A percentile compares a stretch with the other conserved stretches of the same genome.
phyloP scores from a whole-genome alignment of 2,113 vertebrate genomes.

The Catagonus wagneri region DNA sequence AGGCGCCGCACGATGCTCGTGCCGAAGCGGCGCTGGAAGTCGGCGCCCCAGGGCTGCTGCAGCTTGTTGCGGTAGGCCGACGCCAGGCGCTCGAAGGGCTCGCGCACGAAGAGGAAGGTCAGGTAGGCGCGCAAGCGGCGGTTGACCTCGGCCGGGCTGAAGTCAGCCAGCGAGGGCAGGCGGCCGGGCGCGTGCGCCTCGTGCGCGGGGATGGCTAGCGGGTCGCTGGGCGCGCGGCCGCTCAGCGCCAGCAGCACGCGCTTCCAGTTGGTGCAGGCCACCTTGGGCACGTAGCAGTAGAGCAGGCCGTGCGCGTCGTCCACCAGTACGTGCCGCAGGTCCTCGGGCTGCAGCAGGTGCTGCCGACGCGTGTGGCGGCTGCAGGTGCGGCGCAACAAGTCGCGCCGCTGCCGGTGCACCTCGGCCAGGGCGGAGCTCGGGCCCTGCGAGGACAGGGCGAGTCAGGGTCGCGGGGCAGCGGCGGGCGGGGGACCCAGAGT shows the following conservation, averaged over 20 bases:
- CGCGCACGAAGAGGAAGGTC: slow-evolving; percentile 96
- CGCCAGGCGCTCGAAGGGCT: slow-evolving; percentile 96
- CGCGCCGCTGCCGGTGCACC: slow-evolving; percentile 90
- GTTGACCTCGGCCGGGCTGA: slow-evolving; percentile 92
- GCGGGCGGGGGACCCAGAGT: background rate
- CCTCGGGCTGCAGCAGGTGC: slow-evolving; percentile 90
- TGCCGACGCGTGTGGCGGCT: slow-evolving; percentile 91
- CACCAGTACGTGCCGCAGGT: slow-evolving; percentile 95
- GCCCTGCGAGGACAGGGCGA: slow-evolving; percentile 72
- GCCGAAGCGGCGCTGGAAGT: slow-evolving; percentile 95
- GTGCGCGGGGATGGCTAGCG: slow-evolving; percentile 91
- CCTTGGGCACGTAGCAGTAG: slow-evolving; percentile 97
- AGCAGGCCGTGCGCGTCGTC: slow-evolving; percentile 93
- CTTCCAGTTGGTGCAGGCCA: slow-evolving; percentile 98
- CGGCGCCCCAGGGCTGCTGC: slow-evolving; percentile 93
- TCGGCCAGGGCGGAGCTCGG: slow-evolving; percentile 87
- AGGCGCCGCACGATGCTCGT: slow-evolving; percentile 94
- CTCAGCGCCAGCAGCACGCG: slow-evolving; percentile 95
- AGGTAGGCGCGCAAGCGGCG: slow-evolving; percentile 94
- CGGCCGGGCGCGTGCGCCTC: slow-evolving; percentile 93
- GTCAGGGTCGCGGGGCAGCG: background rate
- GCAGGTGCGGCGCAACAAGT: slow-evolving; percentile 90
- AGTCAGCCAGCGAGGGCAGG: slow-evolving; percentile 93
- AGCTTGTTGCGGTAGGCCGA: slow-evolving; percentile 98
- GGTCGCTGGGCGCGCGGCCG: slow-evolving; percentile 88